A percentile compares a stretch with the other conserved stretches of the same genome.
phyloP scores from a whole-genome alignment of 2,888 invertebrate species.

The Mesorhabditis sp. region DNA sequence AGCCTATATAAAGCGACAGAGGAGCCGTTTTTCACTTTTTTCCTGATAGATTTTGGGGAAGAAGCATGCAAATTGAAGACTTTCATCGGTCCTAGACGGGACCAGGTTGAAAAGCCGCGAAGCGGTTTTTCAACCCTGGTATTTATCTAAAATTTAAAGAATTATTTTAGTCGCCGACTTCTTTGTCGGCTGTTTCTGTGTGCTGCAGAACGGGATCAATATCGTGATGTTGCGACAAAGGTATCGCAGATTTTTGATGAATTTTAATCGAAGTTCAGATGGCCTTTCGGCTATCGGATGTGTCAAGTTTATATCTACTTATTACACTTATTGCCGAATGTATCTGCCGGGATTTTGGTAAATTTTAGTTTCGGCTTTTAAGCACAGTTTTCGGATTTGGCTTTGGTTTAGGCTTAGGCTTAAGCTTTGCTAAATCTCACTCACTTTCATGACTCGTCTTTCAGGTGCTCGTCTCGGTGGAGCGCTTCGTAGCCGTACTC shows the following conservation, averaged over 20 bases:
- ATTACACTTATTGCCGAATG: constrained; percentile 77
- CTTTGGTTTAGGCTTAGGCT: not conserved
- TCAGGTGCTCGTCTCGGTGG: constrained; percentile 52
- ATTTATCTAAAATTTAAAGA: too few relatives aligned
- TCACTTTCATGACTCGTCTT: constrained; percentile 7
- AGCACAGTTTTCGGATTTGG: not conserved
- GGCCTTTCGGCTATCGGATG: constrained; percentile 68
- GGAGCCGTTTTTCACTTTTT: too few relatives aligned
- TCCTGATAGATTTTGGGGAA: too few relatives aligned
- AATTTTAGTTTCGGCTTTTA: constrained; percentile 48
- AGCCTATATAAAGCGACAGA: too few relatives aligned
- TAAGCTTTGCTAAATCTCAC: not conserved
- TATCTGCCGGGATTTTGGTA: constrained; percentile 83
- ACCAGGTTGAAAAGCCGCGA: too few relatives aligned
- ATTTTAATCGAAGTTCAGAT: constrained; percentile 16
- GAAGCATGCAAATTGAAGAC: too few relatives aligned
- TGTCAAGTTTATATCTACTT: constrained; percentile 89
- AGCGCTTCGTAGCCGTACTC: constrained; percentile 51
- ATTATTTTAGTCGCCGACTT: constrained; percentile 72
- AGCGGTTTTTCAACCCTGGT: too few relatives aligned
- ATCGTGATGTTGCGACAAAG: constrained; percentile 44
- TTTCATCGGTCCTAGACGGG: too few relatives aligned
- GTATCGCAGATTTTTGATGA: not conserved
- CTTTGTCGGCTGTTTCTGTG: constrained; percentile 84
- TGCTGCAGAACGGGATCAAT: constrained; percentile 77